Evolutionary conservation across 2,113 vertebrate genomes (phyloP), one percentile per base, ranked within the genome.

Genomic region (Periophthalmus modestus): DNA sequence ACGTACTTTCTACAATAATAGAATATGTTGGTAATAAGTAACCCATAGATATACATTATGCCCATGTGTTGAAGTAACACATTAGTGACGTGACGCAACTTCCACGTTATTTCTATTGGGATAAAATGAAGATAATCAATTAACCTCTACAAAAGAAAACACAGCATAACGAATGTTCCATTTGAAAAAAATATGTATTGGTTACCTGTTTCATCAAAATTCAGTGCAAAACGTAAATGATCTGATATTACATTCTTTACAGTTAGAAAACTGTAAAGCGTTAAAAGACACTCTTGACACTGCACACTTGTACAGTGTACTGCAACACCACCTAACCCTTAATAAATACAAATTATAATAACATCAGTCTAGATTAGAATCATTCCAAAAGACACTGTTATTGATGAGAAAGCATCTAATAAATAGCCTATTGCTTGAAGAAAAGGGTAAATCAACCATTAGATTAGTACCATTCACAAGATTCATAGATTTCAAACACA

Each of bases 321-420:
- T 75, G 24, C 66, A 88, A 78, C 73, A 82, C 89, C 92, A 88
- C 89, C 93, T 90, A 90, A 59, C 33, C 85, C 16, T 82, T 77
- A 91, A 94, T 93, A 92, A 91, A 92, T 92, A 92, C 89, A 88
- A 89, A 86, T 89, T 86, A 87, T 85, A 87, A 82, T 81, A 90
- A 89, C 74, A 16, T 5, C 5, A 16, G 50, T 6, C 50, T 18
- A 52, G 3, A 18, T 52, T 19, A 52, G 76, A 85, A 80, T 70
- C 66, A 80, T 81, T 89, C 83, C 88, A 88, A 80, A 86, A 74
- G 74, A 79, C 82, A 88, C 33, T 74, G 82, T 89, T 88, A 89
- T 83, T 89, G 16, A 52, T 16, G 13, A 75, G 79, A 87, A 85
- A 87, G 85, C 67, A 80, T 43, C 5, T 39, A 43, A 10, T 43